phyloP scores from a whole-genome alignment of 2,888 invertebrate genomes.

The Andrena dorsata region DNA sequence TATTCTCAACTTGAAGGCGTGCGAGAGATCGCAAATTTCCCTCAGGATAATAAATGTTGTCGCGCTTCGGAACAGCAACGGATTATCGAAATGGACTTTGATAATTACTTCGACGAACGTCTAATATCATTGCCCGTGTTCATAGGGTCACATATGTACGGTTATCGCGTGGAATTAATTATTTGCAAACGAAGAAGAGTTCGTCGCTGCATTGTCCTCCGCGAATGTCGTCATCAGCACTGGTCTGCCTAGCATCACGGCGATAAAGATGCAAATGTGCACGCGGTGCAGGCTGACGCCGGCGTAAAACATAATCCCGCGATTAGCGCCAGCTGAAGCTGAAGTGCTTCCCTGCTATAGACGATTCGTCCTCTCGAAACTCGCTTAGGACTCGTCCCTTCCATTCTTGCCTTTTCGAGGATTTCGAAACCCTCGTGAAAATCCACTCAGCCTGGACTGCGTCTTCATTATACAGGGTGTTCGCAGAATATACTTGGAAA shows the following conservation, averaged over 20 bases:
- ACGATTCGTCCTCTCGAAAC: conserved; percentile 60
- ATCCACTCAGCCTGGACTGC: conserved; percentile 43
- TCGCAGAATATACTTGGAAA: not conserved
- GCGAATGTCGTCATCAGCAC: conserved; percentile 27
- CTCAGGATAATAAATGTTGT: too few species aligned
- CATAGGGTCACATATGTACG: not conserved
- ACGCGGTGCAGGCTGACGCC: conserved; percentile 53
- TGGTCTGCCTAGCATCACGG: conserved; percentile 25
- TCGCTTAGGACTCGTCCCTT: conserved; percentile 45
- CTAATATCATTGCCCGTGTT: too few species aligned
- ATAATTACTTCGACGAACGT: too few species aligned
- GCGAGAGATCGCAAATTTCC: too few species aligned
- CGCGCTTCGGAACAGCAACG: too few species aligned
- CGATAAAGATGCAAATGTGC: conserved; percentile 74
- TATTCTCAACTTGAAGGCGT: too few species aligned
- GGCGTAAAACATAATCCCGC: conserved; percentile 60
- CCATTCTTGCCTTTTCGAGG: conserved; percentile 10
- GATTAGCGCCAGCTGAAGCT: conserved; percentile 70
- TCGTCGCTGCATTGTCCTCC: conserved; percentile 3
- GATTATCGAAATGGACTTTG: too few species aligned
- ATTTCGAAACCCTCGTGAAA: conserved; percentile 47
- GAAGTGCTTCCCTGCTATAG: conserved; percentile 46
- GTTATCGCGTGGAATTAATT: not conserved
- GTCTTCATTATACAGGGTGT: conserved; percentile 7
- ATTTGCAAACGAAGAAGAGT: conserved; percentile 10